A percentile compares a stretch with the other conserved stretches of the same genome.
Evolutionary conservation across 2,888 invertebrate genomes (phyloP).

Genomic region (Barypeithes pellucidus): DNA sequence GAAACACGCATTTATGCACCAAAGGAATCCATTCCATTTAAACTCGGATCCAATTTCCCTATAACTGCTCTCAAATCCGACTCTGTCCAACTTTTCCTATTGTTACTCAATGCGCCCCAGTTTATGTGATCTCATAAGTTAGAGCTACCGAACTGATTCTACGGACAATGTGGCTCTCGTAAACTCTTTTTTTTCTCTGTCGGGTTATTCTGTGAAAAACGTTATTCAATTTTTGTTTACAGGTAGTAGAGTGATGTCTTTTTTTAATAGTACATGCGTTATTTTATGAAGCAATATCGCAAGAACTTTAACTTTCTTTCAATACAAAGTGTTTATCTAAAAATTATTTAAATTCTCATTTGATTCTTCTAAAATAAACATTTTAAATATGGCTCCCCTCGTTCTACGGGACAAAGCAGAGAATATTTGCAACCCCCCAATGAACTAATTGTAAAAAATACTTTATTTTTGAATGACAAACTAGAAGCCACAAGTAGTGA

Average conservation of each 20-base stretch:
- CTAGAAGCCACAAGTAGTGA: too few relatives aligned
- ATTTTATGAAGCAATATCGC: too few relatives aligned
- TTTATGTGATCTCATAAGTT: conserved; percentile 41
- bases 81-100: conserved; percentile 42
- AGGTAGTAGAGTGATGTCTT: neutral
- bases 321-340: too few relatives aligned
- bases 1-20: conserved; percentile 14
- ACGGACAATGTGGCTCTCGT: conserved; percentile 40
- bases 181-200: conserved; percentile 13
- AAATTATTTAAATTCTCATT: too few relatives aligned
- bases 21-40: conserved; percentile 8
- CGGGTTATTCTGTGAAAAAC: conserved; percentile 18
- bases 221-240: neutral
- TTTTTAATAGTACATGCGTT: neutral
- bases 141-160: conserved; percentile 35
- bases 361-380: too few relatives aligned
- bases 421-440: too few relatives aligned
- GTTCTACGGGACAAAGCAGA: too few relatives aligned
- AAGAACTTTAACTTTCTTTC: too few relatives aligned
- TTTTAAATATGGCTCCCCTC: too few relatives aligned
- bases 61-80: conserved; percentile 31
- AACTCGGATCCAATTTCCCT: conserved; percentile 26
- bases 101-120: conserved; percentile 41
- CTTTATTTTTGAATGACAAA: too few relatives aligned
- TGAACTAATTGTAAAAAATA: too few relatives aligned